phyloP scores from a whole-genome alignment of 2,113 vertebrate genomes.

The Cyprinodon variegatus region DNA sequence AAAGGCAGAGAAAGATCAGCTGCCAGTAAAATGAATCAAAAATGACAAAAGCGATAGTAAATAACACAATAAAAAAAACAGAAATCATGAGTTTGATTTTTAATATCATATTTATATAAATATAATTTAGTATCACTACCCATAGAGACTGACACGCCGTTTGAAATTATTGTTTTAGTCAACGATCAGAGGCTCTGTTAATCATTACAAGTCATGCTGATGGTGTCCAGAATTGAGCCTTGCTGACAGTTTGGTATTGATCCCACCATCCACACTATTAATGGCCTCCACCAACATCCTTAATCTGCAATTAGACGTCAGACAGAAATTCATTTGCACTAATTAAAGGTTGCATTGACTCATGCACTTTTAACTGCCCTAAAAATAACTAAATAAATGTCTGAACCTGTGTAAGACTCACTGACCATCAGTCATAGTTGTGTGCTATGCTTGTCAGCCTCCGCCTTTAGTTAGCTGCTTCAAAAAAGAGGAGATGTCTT shows the following conservation, averaged over 20 bases:
- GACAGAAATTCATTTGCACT: constrained; percentile 39
- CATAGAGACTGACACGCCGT: background rate
- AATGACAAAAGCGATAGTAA: too few relatives aligned
- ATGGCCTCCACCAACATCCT: constrained; percentile 36
- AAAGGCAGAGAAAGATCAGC: too few relatives aligned
- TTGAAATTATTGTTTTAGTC: constrained; percentile 52
- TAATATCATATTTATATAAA: background rate
- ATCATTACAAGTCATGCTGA: constrained; percentile 54
- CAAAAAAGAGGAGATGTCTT: constrained; percentile 16
- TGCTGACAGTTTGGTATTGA: constrained; percentile 49
- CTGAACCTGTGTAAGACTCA: constrained; percentile 10
- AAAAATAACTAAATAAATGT: constrained; percentile 23
- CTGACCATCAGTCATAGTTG: constrained; percentile 58
- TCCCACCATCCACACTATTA: constrained; percentile 22
- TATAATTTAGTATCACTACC: constrained; percentile 28
- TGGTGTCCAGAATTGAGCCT: constrained; percentile 32
- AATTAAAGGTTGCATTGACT: constrained; percentile 56
- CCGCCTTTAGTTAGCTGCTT: constrained; percentile 48
- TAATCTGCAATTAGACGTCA: constrained; percentile 54
- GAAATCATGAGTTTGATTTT: too few relatives aligned
- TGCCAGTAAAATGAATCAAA: too few relatives aligned
- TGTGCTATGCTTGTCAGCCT: constrained; percentile 30
- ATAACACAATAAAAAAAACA: too few relatives aligned
- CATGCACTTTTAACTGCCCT: constrained; percentile 37
- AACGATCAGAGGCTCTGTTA: constrained; percentile 38